A percentile compares a stretch with the other conserved stretches of the same genome.
Conservation (phyloP, 2,888 invertebrate genomes). For the Drosophila infuscata region DNA sequence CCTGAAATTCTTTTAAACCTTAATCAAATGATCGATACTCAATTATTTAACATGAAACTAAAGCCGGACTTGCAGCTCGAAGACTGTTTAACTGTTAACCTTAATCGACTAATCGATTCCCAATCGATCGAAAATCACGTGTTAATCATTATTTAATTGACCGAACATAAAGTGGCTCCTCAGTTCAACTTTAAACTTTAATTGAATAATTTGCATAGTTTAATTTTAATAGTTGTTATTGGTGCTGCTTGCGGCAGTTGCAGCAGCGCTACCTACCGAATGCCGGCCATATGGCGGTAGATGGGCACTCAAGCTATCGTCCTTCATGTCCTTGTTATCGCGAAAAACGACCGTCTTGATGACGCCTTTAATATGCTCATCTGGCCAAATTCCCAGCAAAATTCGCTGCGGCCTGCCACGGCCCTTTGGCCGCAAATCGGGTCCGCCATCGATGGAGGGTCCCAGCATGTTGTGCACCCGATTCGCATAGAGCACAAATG, state of each 20-base stretch:
- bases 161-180: not conserved
- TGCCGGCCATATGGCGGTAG: constrained; percentile 87
- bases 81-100: not conserved
- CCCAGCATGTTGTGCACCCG: constrained; percentile 97
- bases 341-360: constrained; percentile 96
- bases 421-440: constrained; percentile 96
- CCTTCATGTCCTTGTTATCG: constrained; percentile 93
- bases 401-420: constrained; percentile 96
- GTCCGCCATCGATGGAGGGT: constrained; percentile 95
- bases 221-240: constrained; percentile 25
- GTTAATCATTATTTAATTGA: constrained; percentile 3
- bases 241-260: not conserved
- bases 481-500: constrained; percentile 96
- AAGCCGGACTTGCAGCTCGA: not conserved
- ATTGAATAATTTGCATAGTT: not conserved
- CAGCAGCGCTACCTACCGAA: constrained; percentile 86
- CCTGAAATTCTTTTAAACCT: not conserved
- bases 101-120: not conserved
- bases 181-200: constrained; percentile 1
- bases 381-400: constrained; percentile 96
- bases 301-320: constrained; percentile 86
- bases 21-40: not conserved
- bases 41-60: not conserved
- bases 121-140: not conserved
- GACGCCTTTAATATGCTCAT: constrained; percentile 96